Base-by-base conservation (phyloP, 2,888 invertebrate species). In the Tineola bisselliella region DNA sequence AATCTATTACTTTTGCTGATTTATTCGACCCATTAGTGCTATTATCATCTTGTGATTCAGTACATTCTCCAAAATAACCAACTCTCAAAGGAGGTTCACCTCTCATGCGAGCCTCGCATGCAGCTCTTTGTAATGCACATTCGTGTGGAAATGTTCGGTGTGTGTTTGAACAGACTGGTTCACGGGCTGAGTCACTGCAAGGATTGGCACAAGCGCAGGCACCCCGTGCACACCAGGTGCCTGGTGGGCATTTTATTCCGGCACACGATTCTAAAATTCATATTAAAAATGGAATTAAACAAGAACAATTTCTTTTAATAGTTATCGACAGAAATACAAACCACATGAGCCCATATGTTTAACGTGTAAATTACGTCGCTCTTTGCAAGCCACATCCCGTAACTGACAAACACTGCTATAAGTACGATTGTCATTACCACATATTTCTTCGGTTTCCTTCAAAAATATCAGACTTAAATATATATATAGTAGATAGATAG, bases 291-390 rank as follows among this genome's bases (percentile, higher is more conserved):
- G 4, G 4, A 25, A 25, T 6, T 25, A 25, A 25, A 25, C 25
- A 25, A 25, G 6, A 25, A 25, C 25, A 25, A 6, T 25, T 25
- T 6, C 25, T 25, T 25, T 25, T 25, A n/a, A n/a, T n/a, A n/a
- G n/a, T n/a, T n/a, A n/a, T n/a, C n/a, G n/a, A n/a, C n/a, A n/a
- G 6, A 4, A 25, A 25, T 48, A 54, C 54, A 90, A 81, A 96
- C 96, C 95, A 79, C 96, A 97, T 66, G 93, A 91, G 63, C 96
- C 96, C 83, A 91, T 91, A 71, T 94, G 94, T 65, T 92, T 91
- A 62, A 95, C 90, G 64, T 90, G 88, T 63, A 96, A 89, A 68
- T 90, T 89, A 70, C 89, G 90, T 75, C 92, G 91, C 69, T 90
- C 90, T 63, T 89, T 90, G 79, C 96, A 97, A 63, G 95, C 92